phyloP scores from a whole-genome alignment of 2,797 vertebrate species.

The Molothrus aeneus region DNA sequence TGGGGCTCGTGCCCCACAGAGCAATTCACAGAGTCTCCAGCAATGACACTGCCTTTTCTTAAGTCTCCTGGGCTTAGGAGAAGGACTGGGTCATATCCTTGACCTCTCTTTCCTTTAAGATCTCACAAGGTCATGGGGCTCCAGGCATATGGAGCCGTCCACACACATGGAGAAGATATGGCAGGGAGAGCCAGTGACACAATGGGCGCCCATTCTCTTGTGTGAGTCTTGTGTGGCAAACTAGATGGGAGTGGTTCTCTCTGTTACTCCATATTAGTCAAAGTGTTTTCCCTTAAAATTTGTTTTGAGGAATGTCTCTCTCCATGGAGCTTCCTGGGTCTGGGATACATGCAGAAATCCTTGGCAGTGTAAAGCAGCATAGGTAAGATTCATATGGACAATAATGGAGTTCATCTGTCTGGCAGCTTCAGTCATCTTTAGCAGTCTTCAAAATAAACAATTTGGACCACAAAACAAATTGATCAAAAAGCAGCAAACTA shows the following conservation, averaged over 20 bases:
- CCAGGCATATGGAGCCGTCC: background rate
- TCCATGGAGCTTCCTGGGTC: rapidly evolving
- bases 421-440: background rate
- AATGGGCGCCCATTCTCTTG: no score
- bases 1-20: background rate
- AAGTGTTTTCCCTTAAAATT: background rate
- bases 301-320: background rate
- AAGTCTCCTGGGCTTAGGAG: background rate
- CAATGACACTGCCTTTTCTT: background rate
- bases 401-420: background rate
- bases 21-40: background rate
- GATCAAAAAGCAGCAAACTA: background rate
- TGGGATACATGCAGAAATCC: background rate
- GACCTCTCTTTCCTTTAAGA: background rate
- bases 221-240: background rate
- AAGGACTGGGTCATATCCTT: background rate
- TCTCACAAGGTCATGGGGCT: background rate
- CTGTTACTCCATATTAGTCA: background rate
- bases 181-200: background rate
- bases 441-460: background rate
- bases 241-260: background rate
- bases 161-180: background rate
- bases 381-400: background rate
- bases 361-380: background rate
- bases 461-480: background rate